Evolutionary conservation across 2,797 vertebrate species (phyloP).

Genomic region (Columba guinea): DNA sequence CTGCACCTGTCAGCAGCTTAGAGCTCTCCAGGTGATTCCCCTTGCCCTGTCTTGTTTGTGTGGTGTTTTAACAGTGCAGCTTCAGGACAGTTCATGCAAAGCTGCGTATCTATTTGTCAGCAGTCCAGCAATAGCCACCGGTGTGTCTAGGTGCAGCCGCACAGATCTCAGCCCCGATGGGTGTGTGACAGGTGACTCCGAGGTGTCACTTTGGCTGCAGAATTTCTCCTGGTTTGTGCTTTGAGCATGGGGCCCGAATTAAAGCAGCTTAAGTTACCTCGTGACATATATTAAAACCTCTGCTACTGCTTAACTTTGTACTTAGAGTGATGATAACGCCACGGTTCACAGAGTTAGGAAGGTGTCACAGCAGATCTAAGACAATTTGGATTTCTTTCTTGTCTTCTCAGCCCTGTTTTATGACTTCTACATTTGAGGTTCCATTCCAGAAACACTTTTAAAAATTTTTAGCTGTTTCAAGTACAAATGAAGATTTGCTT

Average conservation of each 20-base stretch:
- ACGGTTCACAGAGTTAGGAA: background rate
- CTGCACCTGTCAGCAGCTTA: background rate
- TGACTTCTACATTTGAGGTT: background rate
- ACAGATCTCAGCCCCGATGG: background rate
- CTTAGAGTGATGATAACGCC: background rate
- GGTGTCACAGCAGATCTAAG: background rate
- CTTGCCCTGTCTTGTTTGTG: background rate
- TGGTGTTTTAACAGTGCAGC: background rate
- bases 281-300: background rate
- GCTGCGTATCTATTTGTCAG: background rate
- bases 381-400: background rate
- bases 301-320: background rate
- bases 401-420: background rate
- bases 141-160: background rate
- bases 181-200: fast-evolving
- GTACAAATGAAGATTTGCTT: background rate
- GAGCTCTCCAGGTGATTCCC: background rate
- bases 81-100: background rate
- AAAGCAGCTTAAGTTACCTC: background rate
- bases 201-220: background rate
- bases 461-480: background rate
- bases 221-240: background rate
- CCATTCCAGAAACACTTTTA: background rate
- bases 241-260: background rate
- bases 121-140: background rate